Evolutionary conservation across 2,113 vertebrate genomes (phyloP), one percentile per base, ranked within the genome.

Genomic region (Crotophaga sulcirostris): DNA sequence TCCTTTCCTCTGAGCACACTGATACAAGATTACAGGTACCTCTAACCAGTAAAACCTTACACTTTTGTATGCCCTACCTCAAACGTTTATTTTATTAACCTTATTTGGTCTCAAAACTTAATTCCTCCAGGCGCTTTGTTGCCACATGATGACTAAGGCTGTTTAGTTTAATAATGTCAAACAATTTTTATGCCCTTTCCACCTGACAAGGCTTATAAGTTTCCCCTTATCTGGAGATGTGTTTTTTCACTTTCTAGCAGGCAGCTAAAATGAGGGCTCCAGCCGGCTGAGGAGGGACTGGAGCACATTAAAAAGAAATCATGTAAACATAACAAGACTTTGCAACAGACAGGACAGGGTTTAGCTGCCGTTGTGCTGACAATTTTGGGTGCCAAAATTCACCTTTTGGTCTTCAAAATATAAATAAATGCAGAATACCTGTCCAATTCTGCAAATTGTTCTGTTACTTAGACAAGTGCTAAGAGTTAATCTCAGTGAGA

Each of bases 401-500:
- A 95, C 68, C 45, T 62, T 68, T 84, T 36, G 6, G 52, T 81
- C 85, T 92, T 88, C 68, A 58, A 75, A 94, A 3, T 49, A 38
- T 38, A 87, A 93, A 87, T 70, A 93, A 88, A 88, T 52, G 40
- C 83, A 84, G 90, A 56, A 40, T 72, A 93, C 34, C 73, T 86
- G 56, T 62, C 74, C 3, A 0, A 59, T 69, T 88, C 78, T 70
- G 75, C 72, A 92, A 86, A 67, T 28, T 3, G 1, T 68, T 52
- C n/a, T 70, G 68, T 60, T 88, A 96, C 93, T 93, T 93, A 89
- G 79, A 87, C 68, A 94, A 87, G 82, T 7, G n/a, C 94, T 94
- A 81, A 2, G 40, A 75, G 73, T 9, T 75, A 62, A 91, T 84
- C 69, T 86, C 68, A 23, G 85, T 3, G 21, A 85, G 64, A 93